Base-by-base conservation (phyloP, 2,797 vertebrate genomes). In the Vireo griseus region DNA sequence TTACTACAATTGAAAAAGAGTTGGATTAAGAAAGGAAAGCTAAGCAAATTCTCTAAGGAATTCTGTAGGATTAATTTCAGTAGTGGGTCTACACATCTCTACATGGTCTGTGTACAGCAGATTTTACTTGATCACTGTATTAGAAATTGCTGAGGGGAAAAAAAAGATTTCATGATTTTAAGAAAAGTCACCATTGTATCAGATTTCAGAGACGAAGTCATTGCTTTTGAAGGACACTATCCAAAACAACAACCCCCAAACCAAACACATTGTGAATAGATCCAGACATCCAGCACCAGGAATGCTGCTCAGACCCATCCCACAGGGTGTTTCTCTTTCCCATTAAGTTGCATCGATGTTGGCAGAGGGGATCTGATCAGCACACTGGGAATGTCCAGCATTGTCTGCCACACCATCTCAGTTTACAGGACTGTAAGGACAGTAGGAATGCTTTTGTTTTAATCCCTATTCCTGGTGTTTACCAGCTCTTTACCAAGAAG, bases 1-100 rank as follows among this genome's bases (percentile, higher is more conserved):
- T 88, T 9, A 13, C 65, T 58, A 39, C 37, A 71, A 87, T 63
- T 82, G 33, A 78, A 91, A 85, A 79, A 33, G 52, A 81, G 47
- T 33, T 85, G 44, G 21, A 79, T 74, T 65, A 54, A 69, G 82
- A 72, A 89, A 72, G 2, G 29, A 77, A 92, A 91, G 10, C 51
- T 55, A 82, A 86, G 81, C 29, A 91, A 67, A 66, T 50, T 33
- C 37, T 73, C 63, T 58, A 71, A 77, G 65, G 78, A 82, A 71
- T 91, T 87, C 51, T 78, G 33, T 29, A 86, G 57, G 37, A 86
- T 48, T 81, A 2, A 44, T 75, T 90, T 88, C 33, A 58, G 2
- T 80, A 52, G 19, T 11, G 5, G 2, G 18, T 45, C 76, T 77
- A 33, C 20, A 57, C 18, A n/a, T 51, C 75, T 61, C 67, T n/a